A percentile compares a stretch with the other conserved stretches of the same genome.
These are phyloP conservation scores for Aurelia coerulea DNA, from an alignment of 30 jellyfish, hydroid and myxozoan species.

Conservation along the genomic window DNA sequence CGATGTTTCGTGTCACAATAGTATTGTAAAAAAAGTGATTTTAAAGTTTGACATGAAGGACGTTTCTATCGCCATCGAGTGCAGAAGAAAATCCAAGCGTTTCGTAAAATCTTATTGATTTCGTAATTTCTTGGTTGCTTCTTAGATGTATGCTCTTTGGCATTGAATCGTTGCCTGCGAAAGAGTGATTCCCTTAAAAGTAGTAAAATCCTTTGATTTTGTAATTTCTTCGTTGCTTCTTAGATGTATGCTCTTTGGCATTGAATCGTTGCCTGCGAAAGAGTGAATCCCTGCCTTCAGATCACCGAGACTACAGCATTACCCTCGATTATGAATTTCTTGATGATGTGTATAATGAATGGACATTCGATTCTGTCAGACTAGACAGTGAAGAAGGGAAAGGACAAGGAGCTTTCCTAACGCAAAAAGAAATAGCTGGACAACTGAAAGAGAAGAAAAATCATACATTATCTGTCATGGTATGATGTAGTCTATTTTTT, in stretches of 20 bases:
- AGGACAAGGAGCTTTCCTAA: conserved; percentile 68
- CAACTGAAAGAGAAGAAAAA: conserved; percentile 71
- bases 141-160: conserved; percentile 70
- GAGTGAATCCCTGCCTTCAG: conserved; percentile 60
- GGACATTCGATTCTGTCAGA: conserved; percentile 91
- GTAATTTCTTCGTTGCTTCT: background rate
- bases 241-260: conserved; percentile 76
- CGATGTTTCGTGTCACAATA: too few relatives aligned
- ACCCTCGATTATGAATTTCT: conserved; percentile 85
- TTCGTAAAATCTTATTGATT: too few relatives aligned
- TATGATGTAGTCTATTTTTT: background rate
- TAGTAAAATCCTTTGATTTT: too few relatives aligned
- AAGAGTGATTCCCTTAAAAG: conserved; percentile 8
- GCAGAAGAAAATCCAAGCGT: too few relatives aligned
- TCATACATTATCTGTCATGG: conserved; percentile 82
- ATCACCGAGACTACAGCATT: conserved; percentile 66
- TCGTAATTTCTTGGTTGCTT: background rate
- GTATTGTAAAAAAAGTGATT: too few relatives aligned
- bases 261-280: conserved; percentile 73
- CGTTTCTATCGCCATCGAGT: too few relatives aligned
- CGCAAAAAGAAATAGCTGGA: conserved; percentile 55
- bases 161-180: conserved; percentile 75
- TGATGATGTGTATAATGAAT: conserved; percentile 81
- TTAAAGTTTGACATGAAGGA: too few relatives aligned
- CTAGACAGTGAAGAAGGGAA: conserved; percentile 66